Conservation (phyloP, 2,113 vertebrate species). For the Archilochus colubris region DNA sequence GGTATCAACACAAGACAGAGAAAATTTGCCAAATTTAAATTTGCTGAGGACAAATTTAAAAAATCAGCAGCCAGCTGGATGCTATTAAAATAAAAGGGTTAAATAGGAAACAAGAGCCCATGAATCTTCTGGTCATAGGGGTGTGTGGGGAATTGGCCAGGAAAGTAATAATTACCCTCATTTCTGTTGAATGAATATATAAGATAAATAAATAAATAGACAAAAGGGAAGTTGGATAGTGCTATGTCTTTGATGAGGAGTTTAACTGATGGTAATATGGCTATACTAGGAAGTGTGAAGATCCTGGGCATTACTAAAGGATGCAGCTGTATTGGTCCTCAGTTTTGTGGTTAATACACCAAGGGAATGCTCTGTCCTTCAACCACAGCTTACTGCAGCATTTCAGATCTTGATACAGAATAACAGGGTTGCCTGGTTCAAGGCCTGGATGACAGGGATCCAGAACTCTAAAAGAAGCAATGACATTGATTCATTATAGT, state of each 20-base stretch:
- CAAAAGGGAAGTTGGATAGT: background rate
- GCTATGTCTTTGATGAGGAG: background rate
- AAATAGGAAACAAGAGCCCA: background rate
- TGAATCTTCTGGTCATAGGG: background rate
- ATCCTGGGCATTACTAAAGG: background rate
- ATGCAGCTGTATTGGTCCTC: rapidly evolving
- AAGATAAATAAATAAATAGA: background rate
- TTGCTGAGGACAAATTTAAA: background rate
- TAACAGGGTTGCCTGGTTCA: background rate
- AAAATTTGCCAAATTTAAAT: background rate
- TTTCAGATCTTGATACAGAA: background rate
- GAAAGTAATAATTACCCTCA: background rate
- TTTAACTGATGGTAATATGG: background rate
- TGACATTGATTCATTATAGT: background rate
- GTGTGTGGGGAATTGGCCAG: background rate
- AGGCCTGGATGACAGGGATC: background rate
- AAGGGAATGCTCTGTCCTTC: background rate
- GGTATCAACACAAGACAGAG: background rate
- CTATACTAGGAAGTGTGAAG: background rate
- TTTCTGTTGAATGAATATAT: background rate
- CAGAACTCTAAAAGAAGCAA: background rate
- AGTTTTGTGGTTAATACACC: background rate
- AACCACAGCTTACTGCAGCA: background rate
- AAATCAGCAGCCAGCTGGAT: background rate
- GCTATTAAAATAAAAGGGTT: background rate